phyloP scores from a whole-genome alignment of 1,140 invertebrate genomes.

The Listronotus oregonensis region DNA sequence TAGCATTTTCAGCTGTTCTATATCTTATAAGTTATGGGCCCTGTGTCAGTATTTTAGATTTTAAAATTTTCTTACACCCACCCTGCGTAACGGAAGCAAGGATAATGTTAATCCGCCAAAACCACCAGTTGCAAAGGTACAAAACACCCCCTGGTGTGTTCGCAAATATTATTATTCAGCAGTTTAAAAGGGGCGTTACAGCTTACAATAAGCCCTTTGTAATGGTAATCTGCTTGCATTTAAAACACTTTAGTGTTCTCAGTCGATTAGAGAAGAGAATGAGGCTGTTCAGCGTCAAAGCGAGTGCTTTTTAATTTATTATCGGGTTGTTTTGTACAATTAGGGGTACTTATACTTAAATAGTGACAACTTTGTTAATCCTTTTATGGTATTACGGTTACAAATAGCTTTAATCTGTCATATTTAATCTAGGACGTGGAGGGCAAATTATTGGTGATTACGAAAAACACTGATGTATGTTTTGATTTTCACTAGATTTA shows the following conservation, averaged over 20 bases:
- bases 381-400: no score
- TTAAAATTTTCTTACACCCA: no score
- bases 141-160: not conserved
- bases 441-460: no score
- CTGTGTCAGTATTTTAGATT: no score
- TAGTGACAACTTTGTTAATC: slow-evolving; percentile 5
- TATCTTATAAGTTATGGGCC: no score
- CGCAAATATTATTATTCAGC: slow-evolving; percentile 30
- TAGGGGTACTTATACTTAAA: slow-evolving; percentile 3
- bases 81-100: not conserved
- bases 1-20: no score
- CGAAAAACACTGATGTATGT: no score
- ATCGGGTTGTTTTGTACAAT: not conserved
- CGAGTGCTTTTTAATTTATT: not conserved
- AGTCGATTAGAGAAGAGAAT: slow-evolving; percentile 19
- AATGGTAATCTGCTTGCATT: slow-evolving; percentile 20
- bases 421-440: no score
- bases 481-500: no score
- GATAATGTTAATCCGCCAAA: not conserved
- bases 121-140: not conserved
- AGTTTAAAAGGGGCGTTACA: slow-evolving; percentile 20
- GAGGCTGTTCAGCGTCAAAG: not conserved
- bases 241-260: slow-evolving; percentile 18
- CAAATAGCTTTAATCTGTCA: no score
- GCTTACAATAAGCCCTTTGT: slow-evolving; percentile 18